Evolutionary conservation across 2,113 vertebrate genomes (phyloP), one percentile per base, ranked within the genome.

Genomic region (Vombatus ursinus): DNA sequence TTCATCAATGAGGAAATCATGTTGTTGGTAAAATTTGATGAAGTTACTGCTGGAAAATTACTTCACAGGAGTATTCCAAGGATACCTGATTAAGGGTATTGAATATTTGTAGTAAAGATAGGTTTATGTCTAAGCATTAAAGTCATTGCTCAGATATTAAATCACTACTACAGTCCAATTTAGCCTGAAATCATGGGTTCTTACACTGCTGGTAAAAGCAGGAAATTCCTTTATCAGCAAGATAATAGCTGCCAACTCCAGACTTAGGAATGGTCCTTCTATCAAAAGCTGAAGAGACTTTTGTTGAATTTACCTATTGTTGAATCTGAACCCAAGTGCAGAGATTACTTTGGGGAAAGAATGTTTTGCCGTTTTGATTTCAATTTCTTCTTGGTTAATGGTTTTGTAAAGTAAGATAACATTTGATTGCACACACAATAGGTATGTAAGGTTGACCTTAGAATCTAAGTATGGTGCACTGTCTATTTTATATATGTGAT

Each of bases 11-110:
- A 93, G 37, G 44, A 90, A 96, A 61, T 1, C 61, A 89, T 37
- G 94, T 44, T 92, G 44, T 77, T 95, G 77, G 90, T 95, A 93
- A 96, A 98, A 93, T 49, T 90, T 89, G 89, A 93, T 93, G 44
- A 24, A 92, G 37, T 68, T 61, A 94, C 22, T 50, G 44, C 84
- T 97, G 48, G 23, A 91, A 96, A 94, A 91, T 48, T 77, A 52
- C 90, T 95, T 93, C 50, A 90, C 1, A 91, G 12, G 0, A 44
- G 50, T 91, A 22, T 91, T 91, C 10, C 26, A 61, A 44, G 5
- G 89, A 52, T 96, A 25, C 22, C 44, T 91, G 61, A 90, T 90
- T 96, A 93, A 90, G 31, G 19, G 61, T 93, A 97, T 61, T 4
- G 49, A 91, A 37, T 92, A 95, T 93, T 95, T 96, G 89, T 93